A percentile compares a stretch with the other conserved stretches of the same genome.
Evolutionary conservation across 2,888 invertebrate genomes (phyloP).

Genomic region (Eupithecia exiguata): DNA sequence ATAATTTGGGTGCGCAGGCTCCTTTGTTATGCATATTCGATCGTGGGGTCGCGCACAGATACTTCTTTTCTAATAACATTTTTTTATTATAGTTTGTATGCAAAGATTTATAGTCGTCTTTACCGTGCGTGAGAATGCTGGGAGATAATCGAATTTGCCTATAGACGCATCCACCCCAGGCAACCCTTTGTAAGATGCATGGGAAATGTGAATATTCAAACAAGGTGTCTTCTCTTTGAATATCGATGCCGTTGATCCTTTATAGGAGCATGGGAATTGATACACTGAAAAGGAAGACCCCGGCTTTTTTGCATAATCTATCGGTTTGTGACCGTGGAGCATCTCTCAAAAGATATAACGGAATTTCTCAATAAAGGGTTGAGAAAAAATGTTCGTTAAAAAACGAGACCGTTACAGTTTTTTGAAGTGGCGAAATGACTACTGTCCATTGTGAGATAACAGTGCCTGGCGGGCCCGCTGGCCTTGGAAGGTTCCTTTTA

Average conservation of each 20-base stretch:
- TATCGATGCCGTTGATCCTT: constrained; percentile 81
- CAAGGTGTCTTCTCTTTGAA: constrained; percentile 83
- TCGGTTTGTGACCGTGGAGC: constrained; percentile 62
- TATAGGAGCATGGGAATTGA: constrained; percentile 80
- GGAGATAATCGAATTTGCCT: constrained; percentile 84
- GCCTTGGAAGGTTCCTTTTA: constrained; percentile 43
- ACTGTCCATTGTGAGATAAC: constrained; percentile 60
- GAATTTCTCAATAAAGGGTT: constrained; percentile 73
- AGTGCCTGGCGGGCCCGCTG: background rate
- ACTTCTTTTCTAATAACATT: constrained; percentile 79
- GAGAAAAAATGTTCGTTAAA: constrained; percentile 69
- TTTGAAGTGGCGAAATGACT: constrained; percentile 54
- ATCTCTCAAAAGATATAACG: constrained; percentile 75
- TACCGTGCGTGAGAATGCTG: constrained; percentile 78
- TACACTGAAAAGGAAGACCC: constrained; percentile 80
- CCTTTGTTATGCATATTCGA: constrained; percentile 79
- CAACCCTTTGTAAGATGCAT: constrained; percentile 77
- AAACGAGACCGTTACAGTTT: constrained; percentile 74
- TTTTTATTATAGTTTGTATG: constrained; percentile 77
- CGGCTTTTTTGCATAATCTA: constrained; percentile 82
- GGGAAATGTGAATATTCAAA: constrained; percentile 83
- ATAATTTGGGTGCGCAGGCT: constrained; percentile 80
- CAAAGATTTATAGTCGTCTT: constrained; percentile 81
- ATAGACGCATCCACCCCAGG: constrained; percentile 75
- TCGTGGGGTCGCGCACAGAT: constrained; percentile 76